These are phyloP conservation scores for Apamea sordens DNA, from an alignment of 2,888 invertebrate genomes.

Conservation along the genomic window DNA sequence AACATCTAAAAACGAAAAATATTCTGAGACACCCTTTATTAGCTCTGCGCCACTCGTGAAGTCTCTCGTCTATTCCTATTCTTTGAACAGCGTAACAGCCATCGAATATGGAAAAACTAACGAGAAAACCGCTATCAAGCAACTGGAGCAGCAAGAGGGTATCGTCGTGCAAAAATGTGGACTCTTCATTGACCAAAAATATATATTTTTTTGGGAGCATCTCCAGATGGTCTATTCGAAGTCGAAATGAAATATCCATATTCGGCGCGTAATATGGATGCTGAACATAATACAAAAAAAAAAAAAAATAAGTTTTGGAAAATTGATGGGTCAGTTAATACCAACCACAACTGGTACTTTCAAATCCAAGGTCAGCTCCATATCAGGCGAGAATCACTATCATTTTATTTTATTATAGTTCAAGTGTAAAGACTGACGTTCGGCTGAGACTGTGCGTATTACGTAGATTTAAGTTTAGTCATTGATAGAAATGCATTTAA, in stretches of 20 bases:
- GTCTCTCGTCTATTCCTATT: neutral
- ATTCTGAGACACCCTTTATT: too few species aligned
- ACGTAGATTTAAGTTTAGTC: too few species aligned
- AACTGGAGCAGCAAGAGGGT: neutral
- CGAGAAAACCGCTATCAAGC: neutral
- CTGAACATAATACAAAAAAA: too few species aligned
- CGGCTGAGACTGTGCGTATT: too few species aligned
- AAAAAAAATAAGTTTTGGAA: neutral
- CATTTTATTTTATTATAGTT: too few species aligned
- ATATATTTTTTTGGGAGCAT: neutral
- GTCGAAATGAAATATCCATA: neutral
- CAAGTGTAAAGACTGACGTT: too few species aligned
- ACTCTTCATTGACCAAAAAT: neutral
- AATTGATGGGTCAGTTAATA: neutral
- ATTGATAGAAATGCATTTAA: too few species aligned
- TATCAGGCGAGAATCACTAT: neutral
- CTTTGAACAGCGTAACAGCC: neutral
- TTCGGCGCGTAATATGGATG: neutral
- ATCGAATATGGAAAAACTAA: neutral
- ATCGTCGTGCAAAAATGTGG: slow-evolving; percentile 1
- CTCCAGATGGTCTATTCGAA: neutral
- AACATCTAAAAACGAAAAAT: too few species aligned
- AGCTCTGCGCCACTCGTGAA: neutral
- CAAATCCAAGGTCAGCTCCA: neutral
- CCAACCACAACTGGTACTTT: neutral